Evolutionary conservation across 2,888 invertebrate species (phyloP), one percentile per base, ranked within the genome.

Genomic region (Nomada fucata): DNA sequence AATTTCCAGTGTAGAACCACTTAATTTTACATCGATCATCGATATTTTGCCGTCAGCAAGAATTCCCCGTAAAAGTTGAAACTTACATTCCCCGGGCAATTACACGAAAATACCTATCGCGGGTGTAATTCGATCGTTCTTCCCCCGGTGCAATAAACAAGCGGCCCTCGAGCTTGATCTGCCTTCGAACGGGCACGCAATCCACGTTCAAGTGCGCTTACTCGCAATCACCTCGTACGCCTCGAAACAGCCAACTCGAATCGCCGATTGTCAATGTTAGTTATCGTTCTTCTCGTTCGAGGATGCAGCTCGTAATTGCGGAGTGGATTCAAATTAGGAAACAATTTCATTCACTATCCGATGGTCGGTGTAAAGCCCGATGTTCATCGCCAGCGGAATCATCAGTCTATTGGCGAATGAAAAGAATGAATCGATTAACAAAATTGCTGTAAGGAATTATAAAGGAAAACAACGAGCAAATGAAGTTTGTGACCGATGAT

Each of bases 291-390:
- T 74, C 71, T 55, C 47, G 65, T 15, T 55, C 10, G 59, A 11
- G 65, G 55, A 23, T 57, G 13, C 57, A 23, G 53, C 50, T 29
- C 57, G 55, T 47, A 52, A 44, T 29, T 59, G 42, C n/a, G 23
- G 55, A 77, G 77, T 77, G 71, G 69, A 57, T 78, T 70, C 77
- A 80, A 84, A 86, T 85, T 85, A 83, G 86, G 74, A 87, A 89
- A 88, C 86, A 90, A 90, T 90, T 90, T 88, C 88, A 86, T 90
- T 90, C 87, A 85, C 78, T 75, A 67, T 42, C 70, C 75, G 67
- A 73, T 44, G 76, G 68, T 75, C 64, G 44, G 61, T 47, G 76
- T 42, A 20, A 29, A 59, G 36, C 60, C 67, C 72, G 84, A 84
- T 89, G 88, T 89, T 82, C 86, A 67, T 29, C 65, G 64, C 20